Evolutionary conservation across 1,140 invertebrate genomes (phyloP).

Genomic region (Ips typographus): DNA sequence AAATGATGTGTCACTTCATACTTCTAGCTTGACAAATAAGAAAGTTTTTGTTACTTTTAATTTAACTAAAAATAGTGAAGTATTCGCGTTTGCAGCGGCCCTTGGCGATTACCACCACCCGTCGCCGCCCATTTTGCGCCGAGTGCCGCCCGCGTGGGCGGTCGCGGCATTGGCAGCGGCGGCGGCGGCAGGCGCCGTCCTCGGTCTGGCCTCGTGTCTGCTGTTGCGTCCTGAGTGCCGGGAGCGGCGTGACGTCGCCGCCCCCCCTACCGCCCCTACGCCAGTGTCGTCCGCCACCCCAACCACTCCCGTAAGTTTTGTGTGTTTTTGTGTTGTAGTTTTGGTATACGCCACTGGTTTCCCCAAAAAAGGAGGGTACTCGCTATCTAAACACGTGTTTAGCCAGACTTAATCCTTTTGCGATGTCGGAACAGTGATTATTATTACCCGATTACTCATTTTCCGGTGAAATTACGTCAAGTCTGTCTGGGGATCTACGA

Average conservation of each 20-base stretch:
- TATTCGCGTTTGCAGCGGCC: not conserved
- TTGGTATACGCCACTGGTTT: not conserved
- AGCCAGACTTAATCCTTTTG: no score
- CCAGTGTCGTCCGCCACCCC: conserved; percentile 17
- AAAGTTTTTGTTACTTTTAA: no score
- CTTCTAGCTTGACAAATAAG: no score
- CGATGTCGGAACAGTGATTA: no score
- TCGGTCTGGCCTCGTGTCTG: conserved; percentile 32
- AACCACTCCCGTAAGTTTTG: conserved; percentile 29
- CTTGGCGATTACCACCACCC: conserved; percentile 1
- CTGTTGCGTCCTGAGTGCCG: conserved; percentile 22
- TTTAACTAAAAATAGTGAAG: no score
- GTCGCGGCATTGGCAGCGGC: conserved; percentile 28
- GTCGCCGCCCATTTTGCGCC: conserved; percentile 10
- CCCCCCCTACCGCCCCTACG: conserved; percentile 1
- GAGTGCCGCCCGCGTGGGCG: conserved; percentile 17
- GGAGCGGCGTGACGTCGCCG: conserved; percentile 13
- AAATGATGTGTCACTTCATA: no score
- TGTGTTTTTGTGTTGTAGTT: conserved; percentile 12
- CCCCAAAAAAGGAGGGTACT: no score
- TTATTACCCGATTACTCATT: no score
- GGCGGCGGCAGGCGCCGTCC: conserved; percentile 26
- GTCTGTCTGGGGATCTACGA: no score
- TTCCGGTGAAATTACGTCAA: no score
- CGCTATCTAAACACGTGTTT: no score